Base-by-base conservation (phyloP, 2,113 vertebrate genomes). In the Steatornis caripensis region DNA sequence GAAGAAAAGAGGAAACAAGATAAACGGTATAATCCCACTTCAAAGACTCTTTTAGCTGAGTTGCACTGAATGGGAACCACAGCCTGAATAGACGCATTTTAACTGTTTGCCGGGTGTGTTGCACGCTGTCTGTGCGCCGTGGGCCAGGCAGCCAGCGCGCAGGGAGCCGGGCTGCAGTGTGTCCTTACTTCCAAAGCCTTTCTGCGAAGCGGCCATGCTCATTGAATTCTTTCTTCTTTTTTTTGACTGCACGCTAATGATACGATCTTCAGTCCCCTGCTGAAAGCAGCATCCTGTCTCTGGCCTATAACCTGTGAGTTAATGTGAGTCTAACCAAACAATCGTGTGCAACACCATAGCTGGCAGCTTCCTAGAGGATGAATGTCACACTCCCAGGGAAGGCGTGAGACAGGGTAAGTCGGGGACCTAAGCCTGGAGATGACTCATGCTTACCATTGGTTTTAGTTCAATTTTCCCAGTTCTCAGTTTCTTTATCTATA, bases 261-360 rank as follows among this genome's bases (percentile, higher is more conserved):
- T 2, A 29, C 24, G 41, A 20, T 3, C 30, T 72, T 34, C 2
- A n/a, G 29, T 10, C 13, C 34, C 0, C 6, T 49, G 24, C 21
- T 8, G 10, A 32, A 78, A 70, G 55, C 62, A 53, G 16, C 21
- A 49, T 18, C 22, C 20, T 74, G 24, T 10, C 46, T 61, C 55
- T 30, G 19, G 5, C 18, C 39, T 57, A 5, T 5, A n/a, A 49
- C 24, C 45, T 45, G 0, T 6, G 12, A 18, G 2, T 0, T 53
- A 45, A 2, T 4, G 20, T 6, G 26, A 12, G 12, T 48, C 23
- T 72, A n/a, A 77, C 4, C 45, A 34, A 30, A 53, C 6, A 20
- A 12, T 30, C 30, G 0, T 2, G 12, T 3, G 19, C 2, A 2
- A 29, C 26, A 4, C 21, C 66, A 49, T 2, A 26, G 45, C 57